phyloP scores from a whole-genome alignment of 2,113 vertebrate species.

The Amia ocellicauda region DNA sequence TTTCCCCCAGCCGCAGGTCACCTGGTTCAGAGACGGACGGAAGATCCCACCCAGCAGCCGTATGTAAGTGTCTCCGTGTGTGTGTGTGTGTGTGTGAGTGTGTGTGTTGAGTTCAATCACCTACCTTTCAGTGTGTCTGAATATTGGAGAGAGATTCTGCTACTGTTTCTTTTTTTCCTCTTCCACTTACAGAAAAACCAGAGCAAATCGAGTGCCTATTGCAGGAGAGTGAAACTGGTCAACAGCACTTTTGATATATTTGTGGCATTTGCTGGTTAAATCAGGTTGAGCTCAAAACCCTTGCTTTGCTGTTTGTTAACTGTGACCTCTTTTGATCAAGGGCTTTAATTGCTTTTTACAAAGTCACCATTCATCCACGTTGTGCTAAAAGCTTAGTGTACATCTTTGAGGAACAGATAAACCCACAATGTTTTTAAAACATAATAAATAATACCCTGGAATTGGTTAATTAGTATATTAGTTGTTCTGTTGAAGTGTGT shows the following conservation, averaged over 20 bases:
- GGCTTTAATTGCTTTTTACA: no score
- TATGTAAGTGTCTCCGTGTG: slow-evolving; percentile 73
- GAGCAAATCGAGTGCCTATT: not conserved
- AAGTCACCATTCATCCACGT: no score
- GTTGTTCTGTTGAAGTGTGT: no score
- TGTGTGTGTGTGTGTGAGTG: not conserved
- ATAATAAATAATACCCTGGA: no score
- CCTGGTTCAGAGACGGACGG: slow-evolving; percentile 91
- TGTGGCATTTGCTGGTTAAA: no score
- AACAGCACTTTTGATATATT: not conserved
- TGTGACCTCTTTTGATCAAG: no score
- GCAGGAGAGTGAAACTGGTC: not conserved
- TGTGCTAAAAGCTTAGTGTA: no score
- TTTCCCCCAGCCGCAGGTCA: slow-evolving; percentile 93
- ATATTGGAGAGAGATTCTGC: slow-evolving; percentile 2
- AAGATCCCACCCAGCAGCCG: slow-evolving; percentile 96
- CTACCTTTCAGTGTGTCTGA: not conserved
- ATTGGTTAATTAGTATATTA: no score
- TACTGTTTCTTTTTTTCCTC: not conserved
- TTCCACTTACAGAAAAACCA: not conserved
- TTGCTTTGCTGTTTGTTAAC: no score
- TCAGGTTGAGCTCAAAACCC: no score
- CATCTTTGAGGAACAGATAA: no score
- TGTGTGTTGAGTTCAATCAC: not conserved
- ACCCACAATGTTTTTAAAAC: no score